These are phyloP conservation scores for Psittacus erithacus DNA, from an alignment of 2,113 vertebrate genomes.

Conservation along the genomic window DNA sequence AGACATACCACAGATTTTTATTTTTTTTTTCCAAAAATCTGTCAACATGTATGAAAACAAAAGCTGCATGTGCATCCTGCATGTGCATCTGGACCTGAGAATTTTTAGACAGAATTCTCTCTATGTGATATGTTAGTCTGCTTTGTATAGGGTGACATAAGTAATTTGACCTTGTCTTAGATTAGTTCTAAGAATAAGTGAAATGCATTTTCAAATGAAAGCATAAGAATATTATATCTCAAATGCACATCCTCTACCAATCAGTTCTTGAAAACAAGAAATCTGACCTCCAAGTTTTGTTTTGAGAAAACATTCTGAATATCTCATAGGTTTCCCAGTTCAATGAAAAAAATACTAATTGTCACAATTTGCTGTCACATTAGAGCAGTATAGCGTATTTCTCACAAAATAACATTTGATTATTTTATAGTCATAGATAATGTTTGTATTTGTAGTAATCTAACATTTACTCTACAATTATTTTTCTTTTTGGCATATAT, in stretches of 20 bases:
- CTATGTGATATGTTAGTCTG: neutral
- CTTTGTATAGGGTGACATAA: neutral
- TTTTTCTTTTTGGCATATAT: neutral
- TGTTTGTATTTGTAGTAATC: neutral
- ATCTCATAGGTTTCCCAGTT: neutral
- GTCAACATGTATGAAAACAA: neutral
- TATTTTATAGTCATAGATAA: neutral
- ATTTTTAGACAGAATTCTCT: neutral
- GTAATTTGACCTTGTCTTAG: neutral
- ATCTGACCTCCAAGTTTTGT: neutral
- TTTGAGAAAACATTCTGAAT: neutral
- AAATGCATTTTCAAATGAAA: neutral
- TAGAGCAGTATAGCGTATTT: neutral
- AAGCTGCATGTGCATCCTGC: neutral
- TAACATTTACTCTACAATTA: neutral
- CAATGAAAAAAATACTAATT: neutral
- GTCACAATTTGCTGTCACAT: neutral
- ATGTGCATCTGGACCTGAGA: neutral
- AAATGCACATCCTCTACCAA: neutral
- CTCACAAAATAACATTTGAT: neutral
- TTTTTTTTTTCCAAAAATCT: neutral
- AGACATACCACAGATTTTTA: neutral
- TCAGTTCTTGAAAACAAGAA: neutral
- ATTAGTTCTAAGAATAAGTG: neutral
- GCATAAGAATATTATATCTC: neutral